Evolutionary conservation across 2,113 vertebrate species (phyloP).

Genomic region (Glaucidium brasilianum): DNA sequence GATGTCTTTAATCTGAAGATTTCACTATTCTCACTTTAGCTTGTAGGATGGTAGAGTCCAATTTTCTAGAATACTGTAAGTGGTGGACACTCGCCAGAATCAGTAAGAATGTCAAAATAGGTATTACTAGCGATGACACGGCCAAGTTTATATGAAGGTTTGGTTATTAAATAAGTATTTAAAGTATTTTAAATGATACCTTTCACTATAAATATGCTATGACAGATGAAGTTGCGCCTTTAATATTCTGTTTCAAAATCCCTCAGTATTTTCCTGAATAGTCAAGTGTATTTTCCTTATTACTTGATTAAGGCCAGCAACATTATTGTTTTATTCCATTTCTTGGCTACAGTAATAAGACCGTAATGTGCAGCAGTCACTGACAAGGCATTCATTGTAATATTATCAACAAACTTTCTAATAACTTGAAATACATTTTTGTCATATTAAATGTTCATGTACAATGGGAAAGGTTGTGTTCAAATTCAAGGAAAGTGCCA

Average conservation of each 20-base stretch:
- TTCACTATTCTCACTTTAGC: background rate
- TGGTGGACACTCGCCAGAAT: background rate
- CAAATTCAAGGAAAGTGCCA: slow-evolving; percentile 8
- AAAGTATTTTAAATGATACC: background rate
- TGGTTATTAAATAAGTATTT: background rate
- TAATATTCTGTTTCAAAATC: background rate
- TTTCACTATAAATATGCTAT: background rate
- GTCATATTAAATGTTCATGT: background rate
- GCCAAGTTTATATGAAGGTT: background rate
- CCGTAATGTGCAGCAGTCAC: background rate
- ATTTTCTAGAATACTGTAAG: background rate
- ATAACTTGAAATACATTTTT: background rate
- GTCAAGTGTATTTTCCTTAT: background rate
- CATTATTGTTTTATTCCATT: background rate
- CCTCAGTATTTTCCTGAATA: background rate
- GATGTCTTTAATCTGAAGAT: background rate
- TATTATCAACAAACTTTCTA: background rate
- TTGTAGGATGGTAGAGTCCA: background rate
- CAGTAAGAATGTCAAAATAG: background rate
- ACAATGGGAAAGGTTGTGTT: slow-evolving; percentile 22
- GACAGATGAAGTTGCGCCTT: background rate
- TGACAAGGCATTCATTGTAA: background rate
- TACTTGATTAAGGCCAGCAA: background rate
- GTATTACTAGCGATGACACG: background rate
- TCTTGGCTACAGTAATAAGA: background rate